Conservation (phyloP, 2,113 vertebrate genomes). For the Bos javanicus region DNA sequence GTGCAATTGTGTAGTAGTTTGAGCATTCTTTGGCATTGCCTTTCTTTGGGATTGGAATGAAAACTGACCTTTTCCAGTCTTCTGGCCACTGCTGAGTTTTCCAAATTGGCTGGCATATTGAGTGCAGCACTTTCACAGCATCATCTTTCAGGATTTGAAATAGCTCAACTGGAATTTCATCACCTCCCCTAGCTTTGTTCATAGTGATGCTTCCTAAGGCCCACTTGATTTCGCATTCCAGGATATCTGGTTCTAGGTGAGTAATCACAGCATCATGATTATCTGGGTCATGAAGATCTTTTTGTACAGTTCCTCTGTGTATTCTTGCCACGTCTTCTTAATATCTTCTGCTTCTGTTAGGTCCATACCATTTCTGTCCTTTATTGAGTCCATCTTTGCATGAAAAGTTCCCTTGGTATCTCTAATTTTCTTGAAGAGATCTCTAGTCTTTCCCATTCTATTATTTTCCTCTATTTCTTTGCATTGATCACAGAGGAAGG, state of each 20-base stretch:
- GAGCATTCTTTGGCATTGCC: neutral
- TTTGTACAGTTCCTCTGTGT: neutral
- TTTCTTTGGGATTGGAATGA: neutral
- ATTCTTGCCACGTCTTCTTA: neutral
- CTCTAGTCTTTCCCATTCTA: neutral
- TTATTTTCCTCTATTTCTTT: neutral
- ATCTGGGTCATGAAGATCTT: neutral
- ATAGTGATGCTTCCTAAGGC: neutral
- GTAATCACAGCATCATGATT: neutral
- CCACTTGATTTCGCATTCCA: accelerated
- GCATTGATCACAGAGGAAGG: neutral
- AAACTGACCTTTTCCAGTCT: neutral
- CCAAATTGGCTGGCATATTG: neutral
- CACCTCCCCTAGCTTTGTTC: neutral
- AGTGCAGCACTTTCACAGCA: neutral
- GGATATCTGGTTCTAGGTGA: neutral
- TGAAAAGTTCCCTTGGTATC: neutral
- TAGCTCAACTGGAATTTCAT: neutral
- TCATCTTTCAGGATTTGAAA: neutral
- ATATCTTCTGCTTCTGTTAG: neutral
- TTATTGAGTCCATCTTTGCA: neutral
- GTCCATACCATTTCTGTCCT: neutral
- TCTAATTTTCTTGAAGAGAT: neutral
- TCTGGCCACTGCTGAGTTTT: neutral
- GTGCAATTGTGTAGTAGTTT: accelerated